Base-by-base conservation (phyloP, 2,888 invertebrate species). In the Agapostemon virescens region DNA sequence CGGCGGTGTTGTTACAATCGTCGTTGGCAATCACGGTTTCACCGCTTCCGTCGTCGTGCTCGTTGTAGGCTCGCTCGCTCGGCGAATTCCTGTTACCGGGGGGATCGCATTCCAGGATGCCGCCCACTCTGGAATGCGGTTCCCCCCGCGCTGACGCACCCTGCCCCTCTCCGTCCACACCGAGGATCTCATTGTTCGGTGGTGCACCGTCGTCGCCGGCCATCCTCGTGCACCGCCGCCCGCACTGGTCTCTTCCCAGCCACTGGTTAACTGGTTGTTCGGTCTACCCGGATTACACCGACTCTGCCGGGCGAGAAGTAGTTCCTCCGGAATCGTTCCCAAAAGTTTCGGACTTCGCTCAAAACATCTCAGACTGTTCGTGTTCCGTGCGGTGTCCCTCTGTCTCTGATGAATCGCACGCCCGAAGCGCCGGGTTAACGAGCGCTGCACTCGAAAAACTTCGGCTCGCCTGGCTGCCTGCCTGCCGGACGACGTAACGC, bases 41-140 rank as follows among this genome's bases (percentile, higher is more conserved):
- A 81, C 84, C 88, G 78, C 88, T 87, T 84, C 88, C 90, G 88
- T 90, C 90, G 85, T 89, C 89, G 84, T 36, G 63, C 63, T 88
- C 63, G 82, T 80, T 85, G 85, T 85, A 70, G 84, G 85, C 85
- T 87, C 84, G 86, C 82, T 87, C 85, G 87, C 86, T 85, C 84
- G 88, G 85, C 83, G 87, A 90, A 91, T 92, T 92, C 90, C 90
- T 90, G 88, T 90, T 90, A 90, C 91, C 89, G 90, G 90, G 90
- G 88, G 91, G 90, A 90, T 91, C 90, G 87, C 91, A 91, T 92
- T 92, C 91, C 92, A 89, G 89, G 90, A 91, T 90, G 89, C 92
- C 92, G 92, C 92, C 92, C 92, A 92, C 92, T 91, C 92, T 92
- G 92, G 91, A 91, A 92, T 92, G 91, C 84, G 87, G 91, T 88